phyloP scores from a whole-genome alignment of 1,140 invertebrate species.

The Agrypnia vestita region DNA sequence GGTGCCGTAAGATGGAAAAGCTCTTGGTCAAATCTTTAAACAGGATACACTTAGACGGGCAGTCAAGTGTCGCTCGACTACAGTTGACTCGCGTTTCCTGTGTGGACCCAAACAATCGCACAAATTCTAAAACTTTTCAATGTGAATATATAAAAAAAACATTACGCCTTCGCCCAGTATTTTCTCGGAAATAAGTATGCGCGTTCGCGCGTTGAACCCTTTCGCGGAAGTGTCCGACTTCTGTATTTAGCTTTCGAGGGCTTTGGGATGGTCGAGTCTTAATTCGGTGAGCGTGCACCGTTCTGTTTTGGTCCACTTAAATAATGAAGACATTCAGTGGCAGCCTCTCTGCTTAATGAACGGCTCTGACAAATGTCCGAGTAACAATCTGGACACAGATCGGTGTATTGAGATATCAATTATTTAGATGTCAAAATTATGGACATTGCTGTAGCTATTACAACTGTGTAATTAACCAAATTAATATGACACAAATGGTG shows the following conservation, averaged over 20 bases:
- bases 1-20: background rate
- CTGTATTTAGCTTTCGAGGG: slow-evolving; percentile 13
- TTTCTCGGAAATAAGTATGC: background rate
- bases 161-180: background rate
- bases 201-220: too few relatives aligned
- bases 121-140: background rate
- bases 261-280: slow-evolving; percentile 26
- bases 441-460: background rate
- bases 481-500: too few relatives aligned
- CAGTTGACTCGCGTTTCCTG: slow-evolving; percentile 56
- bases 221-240: background rate
- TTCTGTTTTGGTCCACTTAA: slow-evolving; percentile 41
- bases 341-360: slow-evolving; percentile 34
- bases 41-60: slow-evolving; percentile 54
- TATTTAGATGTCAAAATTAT: background rate
- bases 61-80: slow-evolving; percentile 47
- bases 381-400: slow-evolving; percentile 11
- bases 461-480: too few relatives aligned
- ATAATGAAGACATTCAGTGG: slow-evolving; percentile 53
- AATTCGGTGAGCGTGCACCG: slow-evolving; percentile 16
- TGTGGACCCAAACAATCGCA: background rate
- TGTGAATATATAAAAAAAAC: background rate
- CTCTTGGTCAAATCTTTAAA: slow-evolving; percentile 39
- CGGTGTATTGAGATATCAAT: slow-evolving; percentile 7
- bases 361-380: slow-evolving; percentile 32